Percentiles rank a stretch among this genome's conserved stretches.
phyloP scores from a whole-genome alignment of 2,888 invertebrate species.

The Drosophila subsilvestris region DNA sequence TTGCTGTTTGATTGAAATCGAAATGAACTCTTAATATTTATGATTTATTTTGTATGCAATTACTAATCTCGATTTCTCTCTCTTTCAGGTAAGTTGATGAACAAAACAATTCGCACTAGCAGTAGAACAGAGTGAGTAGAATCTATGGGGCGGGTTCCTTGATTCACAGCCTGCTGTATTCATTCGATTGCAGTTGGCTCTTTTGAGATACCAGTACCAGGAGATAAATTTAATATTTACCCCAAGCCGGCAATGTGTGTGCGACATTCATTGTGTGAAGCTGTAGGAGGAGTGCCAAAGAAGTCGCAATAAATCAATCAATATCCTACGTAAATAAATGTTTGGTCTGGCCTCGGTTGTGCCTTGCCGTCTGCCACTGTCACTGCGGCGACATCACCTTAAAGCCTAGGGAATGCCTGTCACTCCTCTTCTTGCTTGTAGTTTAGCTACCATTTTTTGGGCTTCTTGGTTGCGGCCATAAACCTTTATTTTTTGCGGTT shows the following conservation, averaged over 20 bases:
- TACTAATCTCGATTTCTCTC: neutral
- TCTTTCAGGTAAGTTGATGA: neutral
- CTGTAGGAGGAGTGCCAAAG: neutral
- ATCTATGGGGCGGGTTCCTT: neutral
- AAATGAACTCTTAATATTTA: neutral
- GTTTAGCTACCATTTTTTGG: neutral
- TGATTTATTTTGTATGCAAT: neutral
- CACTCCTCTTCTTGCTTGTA: no score
- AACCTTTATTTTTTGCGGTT: slow-evolving; percentile 8
- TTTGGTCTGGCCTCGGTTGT: neutral
- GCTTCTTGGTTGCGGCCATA: neutral
- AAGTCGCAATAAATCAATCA: slow-evolving; percentile 35
- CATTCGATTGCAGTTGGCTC: neutral
- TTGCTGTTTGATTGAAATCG: neutral
- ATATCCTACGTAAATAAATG: slow-evolving; percentile 26
- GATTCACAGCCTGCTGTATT: neutral
- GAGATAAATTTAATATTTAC: no score
- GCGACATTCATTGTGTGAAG: neutral
- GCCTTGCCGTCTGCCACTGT: slow-evolving; percentile 4
- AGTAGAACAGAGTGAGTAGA: neutral
- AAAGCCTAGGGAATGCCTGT: neutral
- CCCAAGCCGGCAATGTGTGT: neutral
- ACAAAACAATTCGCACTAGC: neutral
- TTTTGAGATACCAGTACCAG: no score
- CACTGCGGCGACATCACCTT: slow-evolving; percentile 2